Evolutionary conservation across 2,113 vertebrate genomes (phyloP).

Genomic region (Pseudopipra pipra): DNA sequence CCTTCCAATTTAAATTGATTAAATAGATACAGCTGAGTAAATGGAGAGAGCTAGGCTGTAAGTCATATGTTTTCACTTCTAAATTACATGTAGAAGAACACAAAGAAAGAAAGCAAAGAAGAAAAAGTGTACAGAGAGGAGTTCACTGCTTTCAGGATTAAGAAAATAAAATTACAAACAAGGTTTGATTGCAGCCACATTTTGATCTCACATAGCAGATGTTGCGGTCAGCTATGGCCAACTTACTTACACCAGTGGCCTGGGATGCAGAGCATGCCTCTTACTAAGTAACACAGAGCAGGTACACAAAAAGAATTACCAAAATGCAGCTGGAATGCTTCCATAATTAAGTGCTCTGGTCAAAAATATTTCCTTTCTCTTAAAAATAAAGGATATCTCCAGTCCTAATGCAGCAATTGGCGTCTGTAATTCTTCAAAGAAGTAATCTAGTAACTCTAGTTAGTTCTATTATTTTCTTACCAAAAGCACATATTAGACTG

Average conservation of each 20-base stretch:
- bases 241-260: background rate
- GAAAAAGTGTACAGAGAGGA: background rate
- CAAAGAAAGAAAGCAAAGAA: conserved; percentile 49
- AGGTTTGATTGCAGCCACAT: background rate
- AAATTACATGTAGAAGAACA: conserved; percentile 52
- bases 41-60: conserved; percentile 8
- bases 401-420: background rate
- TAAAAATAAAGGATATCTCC: background rate
- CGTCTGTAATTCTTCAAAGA: conserved; percentile 19
- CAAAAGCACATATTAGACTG: background rate
- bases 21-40: conserved; percentile 77
- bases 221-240: background rate
- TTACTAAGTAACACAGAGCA: background rate
- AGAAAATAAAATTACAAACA: conserved; percentile 26
- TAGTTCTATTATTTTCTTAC: background rate
- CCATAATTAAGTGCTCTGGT: background rate
- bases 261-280: background rate
- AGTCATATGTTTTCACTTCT: conserved; percentile 73
- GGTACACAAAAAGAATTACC: background rate
- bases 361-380: background rate
- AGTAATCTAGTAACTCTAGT: background rate
- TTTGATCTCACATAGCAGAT: background rate
- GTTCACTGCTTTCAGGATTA: background rate
- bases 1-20: conserved; percentile 73
- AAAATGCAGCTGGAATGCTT: background rate